Base-by-base conservation (phyloP, 2,888 invertebrate species). In the Drosophila paramelanica region DNA sequence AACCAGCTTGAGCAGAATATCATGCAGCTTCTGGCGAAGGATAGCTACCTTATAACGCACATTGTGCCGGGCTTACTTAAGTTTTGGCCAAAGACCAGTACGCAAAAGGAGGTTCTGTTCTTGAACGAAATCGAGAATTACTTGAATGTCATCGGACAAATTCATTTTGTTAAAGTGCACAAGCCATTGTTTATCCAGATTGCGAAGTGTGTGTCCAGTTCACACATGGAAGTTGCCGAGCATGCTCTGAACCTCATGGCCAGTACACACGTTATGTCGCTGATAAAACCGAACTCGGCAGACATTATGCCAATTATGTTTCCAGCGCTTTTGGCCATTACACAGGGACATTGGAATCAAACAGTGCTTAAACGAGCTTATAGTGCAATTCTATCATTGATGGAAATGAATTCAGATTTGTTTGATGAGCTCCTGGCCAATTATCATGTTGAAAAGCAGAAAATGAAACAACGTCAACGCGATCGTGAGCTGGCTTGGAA, bases 81-180 rank as follows among this genome's bases (percentile, higher is more conserved):
- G 23, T 55, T 14, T 33, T 55, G 55, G 55, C 55, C 55, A 2
- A 55, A 43, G 55, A 33, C 55, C 0, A 45, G 7, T 1, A 11
- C 55, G 0, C n/a, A 11, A 7, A 55, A 55, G 45, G 55, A 43
- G 55, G 6, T 55, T 5, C 11, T 55, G 0, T 55, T 55, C 14
- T 43, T 55, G 5, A 8, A 14, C 0, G 55, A 55, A 2, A 7
- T 33, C 7, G 20, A 45, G 0, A 14, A 11, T 0, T 55, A 36
- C 8, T 2, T 23, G 3, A 14, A 11, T 4, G 4, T 10, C 1
- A 25, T 55, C 3, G 14, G 4, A 0, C 7, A 7, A 5, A 0
- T 0, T 11, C n/a, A 55, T 6, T 55, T 55, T 33, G 4, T 23
- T 6, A n/a, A 4, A n/a, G 5, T 55, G 5, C n/a, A 23, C 1